Conservation (phyloP, 2,797 vertebrate species). For the Gila robusta region DNA sequence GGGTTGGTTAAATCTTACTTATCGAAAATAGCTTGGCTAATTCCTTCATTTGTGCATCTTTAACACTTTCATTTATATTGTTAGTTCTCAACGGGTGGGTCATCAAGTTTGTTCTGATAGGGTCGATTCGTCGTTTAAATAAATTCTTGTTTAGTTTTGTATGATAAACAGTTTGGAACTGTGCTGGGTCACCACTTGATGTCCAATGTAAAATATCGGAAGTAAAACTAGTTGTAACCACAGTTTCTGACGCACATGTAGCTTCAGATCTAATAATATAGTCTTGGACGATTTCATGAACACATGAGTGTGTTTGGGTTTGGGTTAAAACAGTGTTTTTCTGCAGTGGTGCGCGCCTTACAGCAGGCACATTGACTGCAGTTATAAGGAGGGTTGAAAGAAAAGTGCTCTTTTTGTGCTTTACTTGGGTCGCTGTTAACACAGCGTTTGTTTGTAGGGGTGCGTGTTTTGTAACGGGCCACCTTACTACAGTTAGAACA, state of each 20-base stretch:
- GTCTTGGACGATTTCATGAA: neutral
- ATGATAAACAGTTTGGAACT: neutral
- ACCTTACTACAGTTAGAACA: too few relatives aligned
- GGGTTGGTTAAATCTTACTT: neutral
- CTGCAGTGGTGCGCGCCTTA: too few relatives aligned
- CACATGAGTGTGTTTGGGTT: too few relatives aligned
- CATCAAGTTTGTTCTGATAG: neutral
- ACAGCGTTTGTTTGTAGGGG: too few relatives aligned
- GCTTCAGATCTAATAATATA: neutral
- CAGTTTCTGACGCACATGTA: neutral
- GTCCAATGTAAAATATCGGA: neutral
- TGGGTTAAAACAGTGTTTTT: too few relatives aligned
- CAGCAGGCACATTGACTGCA: too few relatives aligned
- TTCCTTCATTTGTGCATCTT: neutral
- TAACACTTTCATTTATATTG: neutral
- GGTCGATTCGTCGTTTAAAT: neutral
- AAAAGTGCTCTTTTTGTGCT: too few relatives aligned
- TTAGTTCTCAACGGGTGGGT: neutral
- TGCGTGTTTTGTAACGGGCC: too few relatives aligned
- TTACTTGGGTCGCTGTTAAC: too few relatives aligned
- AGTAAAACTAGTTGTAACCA: neutral
- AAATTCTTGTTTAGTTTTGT: neutral
- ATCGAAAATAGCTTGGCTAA: neutral
- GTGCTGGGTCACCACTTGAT: neutral
- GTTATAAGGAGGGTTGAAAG: too few relatives aligned